These are phyloP conservation scores for Neoscelio sp. DNA, from an alignment of 2,888 invertebrate genomes.

Conservation along the genomic window DNA sequence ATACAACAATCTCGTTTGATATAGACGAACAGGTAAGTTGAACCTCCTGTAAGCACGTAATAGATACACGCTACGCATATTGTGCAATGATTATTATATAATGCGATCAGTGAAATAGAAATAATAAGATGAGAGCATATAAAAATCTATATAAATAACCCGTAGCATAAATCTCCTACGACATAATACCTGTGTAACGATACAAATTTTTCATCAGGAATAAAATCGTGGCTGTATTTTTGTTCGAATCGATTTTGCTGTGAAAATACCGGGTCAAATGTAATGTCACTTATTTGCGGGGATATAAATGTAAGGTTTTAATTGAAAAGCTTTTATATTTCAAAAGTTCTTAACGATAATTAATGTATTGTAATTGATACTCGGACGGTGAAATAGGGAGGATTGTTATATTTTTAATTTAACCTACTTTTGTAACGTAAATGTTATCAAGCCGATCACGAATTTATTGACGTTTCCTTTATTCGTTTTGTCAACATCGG, in stretches of 20 bases:
- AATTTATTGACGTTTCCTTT: conserved; percentile 34
- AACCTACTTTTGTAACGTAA: conserved; percentile 43
- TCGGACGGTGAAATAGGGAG: not conserved
- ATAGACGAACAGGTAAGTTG: conserved; percentile 56
- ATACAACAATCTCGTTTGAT: conserved; percentile 52
- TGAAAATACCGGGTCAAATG: not conserved
- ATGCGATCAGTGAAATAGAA: conserved; percentile 38
- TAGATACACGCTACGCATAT: conserved; percentile 39
- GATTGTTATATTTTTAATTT: conserved; percentile 36
- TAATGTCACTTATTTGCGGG: conserved; percentile 12
- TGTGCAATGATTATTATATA: conserved; percentile 59
- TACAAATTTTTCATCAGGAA: not conserved
- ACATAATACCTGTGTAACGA: not conserved
- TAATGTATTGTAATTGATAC: conserved; percentile 11
- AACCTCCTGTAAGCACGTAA: conserved; percentile 54
- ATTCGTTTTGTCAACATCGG: conserved; percentile 34
- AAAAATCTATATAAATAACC: conserved; percentile 38
- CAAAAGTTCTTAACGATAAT: conserved; percentile 19
- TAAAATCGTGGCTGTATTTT: not conserved
- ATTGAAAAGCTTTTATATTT: conserved; percentile 20
- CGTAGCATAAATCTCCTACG: conserved; percentile 22
- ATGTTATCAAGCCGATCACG: conserved; percentile 21
- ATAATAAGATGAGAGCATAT: conserved; percentile 25
- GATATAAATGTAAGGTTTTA: conserved; percentile 6
- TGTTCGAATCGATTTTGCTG: conserved; percentile 15